A percentile compares a stretch with the other conserved stretches of the same genome.
Conservation (phyloP, 2,888 invertebrate species). For the Habroteleia sp. region DNA sequence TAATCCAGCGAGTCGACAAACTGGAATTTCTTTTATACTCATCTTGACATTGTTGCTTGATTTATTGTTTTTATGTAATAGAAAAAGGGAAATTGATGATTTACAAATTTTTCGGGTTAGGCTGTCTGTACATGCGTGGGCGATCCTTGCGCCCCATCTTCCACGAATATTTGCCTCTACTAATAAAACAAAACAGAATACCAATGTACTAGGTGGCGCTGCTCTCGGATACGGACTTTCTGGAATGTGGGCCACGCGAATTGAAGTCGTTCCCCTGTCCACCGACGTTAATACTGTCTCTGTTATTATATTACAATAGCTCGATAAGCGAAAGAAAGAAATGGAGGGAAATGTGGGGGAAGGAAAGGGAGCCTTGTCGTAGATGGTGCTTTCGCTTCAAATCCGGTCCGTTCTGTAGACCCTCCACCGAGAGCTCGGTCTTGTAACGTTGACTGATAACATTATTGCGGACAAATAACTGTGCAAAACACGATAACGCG, state of each 20-base stretch:
- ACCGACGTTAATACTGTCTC: constrained; percentile 75
- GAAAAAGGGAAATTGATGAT: constrained; percentile 31
- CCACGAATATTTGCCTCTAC: constrained; percentile 8
- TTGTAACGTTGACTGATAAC: constrained; percentile 1
- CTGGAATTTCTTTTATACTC: constrained; percentile 28
- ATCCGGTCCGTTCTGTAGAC: constrained; percentile 6
- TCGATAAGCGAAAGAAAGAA: constrained; percentile 66
- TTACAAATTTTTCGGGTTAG: constrained; percentile 30
- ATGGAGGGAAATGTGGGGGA: constrained; percentile 26
- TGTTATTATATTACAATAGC: constrained; percentile 78
- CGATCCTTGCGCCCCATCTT: neutral
- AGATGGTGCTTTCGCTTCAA: constrained; percentile 16
- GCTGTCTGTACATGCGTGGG: constrained; percentile 32
- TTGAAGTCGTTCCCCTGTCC: constrained; percentile 57
- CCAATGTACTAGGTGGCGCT: constrained; percentile 41
- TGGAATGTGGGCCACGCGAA: constrained; percentile 78
- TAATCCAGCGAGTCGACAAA: constrained; percentile 40
- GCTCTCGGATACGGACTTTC: constrained; percentile 54
- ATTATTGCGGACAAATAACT: constrained; percentile 20
- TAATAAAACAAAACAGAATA: constrained; percentile 28
- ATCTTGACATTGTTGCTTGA: constrained; percentile 18
- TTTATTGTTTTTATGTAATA: constrained; percentile 23
- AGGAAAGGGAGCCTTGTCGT: constrained; percentile 4
- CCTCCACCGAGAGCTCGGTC: constrained; percentile 13
- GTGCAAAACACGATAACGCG: constrained; percentile 21